Percentiles rank a stretch among this genome's conserved stretches.
phyloP scores from a whole-genome alignment of 2,797 vertebrate species.

The Natrix natrix region DNA sequence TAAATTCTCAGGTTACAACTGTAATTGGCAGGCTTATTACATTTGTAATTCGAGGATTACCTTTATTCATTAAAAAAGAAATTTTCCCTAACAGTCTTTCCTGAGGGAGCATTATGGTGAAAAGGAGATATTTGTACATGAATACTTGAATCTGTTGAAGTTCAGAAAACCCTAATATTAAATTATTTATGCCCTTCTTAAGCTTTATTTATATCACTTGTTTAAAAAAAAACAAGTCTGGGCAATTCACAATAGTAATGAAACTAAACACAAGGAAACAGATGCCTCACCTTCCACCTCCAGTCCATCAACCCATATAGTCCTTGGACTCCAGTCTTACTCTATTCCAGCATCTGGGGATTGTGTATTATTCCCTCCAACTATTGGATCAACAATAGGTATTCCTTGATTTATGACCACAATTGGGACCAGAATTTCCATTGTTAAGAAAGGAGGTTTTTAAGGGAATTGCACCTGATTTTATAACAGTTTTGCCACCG shows the following conservation, averaged over 20 bases:
- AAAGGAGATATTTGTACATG: not conserved
- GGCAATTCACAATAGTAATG: not conserved
- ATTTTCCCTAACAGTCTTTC: not conserved
- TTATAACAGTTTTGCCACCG: too few relatives aligned
- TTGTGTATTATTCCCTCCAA: not conserved
- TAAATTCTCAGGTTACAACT: too few relatives aligned
- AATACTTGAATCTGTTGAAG: not conserved
- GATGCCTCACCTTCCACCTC: not conserved
- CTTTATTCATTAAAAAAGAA: not conserved
- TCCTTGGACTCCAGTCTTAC: not conserved
- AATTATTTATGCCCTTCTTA: not conserved
- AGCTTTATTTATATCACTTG: not conserved
- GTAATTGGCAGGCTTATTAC: too few relatives aligned
- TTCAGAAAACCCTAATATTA: not conserved
- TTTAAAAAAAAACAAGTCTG: not conserved
- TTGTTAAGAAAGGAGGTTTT: too few relatives aligned
- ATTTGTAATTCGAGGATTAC: too few relatives aligned
- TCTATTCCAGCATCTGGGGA: not conserved
- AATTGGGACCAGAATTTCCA: too few relatives aligned
- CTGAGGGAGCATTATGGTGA: not conserved
- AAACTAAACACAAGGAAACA: not conserved
- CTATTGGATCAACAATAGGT: not conserved
- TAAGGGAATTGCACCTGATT: too few relatives aligned
- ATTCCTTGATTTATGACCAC: too few relatives aligned
- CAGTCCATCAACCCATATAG: not conserved